Evolutionary conservation across 64 coral and sea anemone species (phyloP), one percentile per base, ranked within the genome.

Genomic region (Pachyseris speciosa): DNA sequence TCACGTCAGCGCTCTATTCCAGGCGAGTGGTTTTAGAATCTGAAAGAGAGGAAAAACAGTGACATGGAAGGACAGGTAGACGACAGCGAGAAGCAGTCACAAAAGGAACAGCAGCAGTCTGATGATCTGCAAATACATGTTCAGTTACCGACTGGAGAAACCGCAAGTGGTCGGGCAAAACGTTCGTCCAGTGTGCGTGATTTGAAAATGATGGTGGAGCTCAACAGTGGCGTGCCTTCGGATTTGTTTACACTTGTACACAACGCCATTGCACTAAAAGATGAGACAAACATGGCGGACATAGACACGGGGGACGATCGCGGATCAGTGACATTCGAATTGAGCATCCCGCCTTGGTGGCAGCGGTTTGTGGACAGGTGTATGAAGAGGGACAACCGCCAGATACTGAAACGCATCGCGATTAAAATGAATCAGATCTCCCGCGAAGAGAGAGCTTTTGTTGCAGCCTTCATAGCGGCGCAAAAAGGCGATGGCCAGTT

Each of bases 361-460:
- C 70, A 92, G 40, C 70, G 84, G 31, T 67, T 92, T 15, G 79
- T 92, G 16, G 70, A 72, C 39, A 47, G 67, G 8, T 72, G 89
- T 38, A 92, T 84, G 79, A 84, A 92, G 27, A 69, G 79, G 13
- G 89, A 92, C 11, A 85, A 84, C n/a, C 78, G 84, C 27, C 89
- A 92, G 49, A 92, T 83, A 12, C 71, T 80, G 38, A 83, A 80
- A 37, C 71, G 89, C 33, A 61, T 92, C 44, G 47, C 61, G 2
- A 72, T 92, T 3, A 92, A 84, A 83, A 92, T 92, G 89, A 92
- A 92, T 61, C 89, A 92, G 49, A 92, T 92, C 37, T 84, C 79
- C 49, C 68, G 79, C 15, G 89, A 92, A 26, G 89, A 92, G 48
- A 84, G 89, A 64, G 78, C 83, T 16, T 92, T 92, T 32, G 89